phyloP scores from a whole-genome alignment of 30 jellyfish, hydroid and myxozoan species.

The Hydra vulgaris region DNA sequence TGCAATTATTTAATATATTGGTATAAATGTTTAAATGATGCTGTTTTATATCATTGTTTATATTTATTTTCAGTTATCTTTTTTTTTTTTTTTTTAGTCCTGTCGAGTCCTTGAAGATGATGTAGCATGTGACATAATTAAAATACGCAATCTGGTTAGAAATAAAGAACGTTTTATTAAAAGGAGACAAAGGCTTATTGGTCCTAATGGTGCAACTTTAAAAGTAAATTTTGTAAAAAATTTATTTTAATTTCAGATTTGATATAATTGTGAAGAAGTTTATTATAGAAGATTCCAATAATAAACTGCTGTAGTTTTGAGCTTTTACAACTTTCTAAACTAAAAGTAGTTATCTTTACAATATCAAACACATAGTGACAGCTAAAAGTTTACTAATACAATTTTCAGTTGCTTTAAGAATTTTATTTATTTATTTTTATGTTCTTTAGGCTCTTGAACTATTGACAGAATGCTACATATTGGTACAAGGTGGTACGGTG shows the following conservation, averaged over 20 bases:
- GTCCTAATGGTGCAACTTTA: conserved; percentile 89
- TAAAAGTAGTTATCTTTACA: too few relatives aligned
- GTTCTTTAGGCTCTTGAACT: conserved; percentile 63
- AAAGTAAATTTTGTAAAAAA: conserved; percentile 28
- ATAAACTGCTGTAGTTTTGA: too few relatives aligned
- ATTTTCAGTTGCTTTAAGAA: background rate
- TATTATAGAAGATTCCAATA: too few relatives aligned
- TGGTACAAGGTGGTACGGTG: conserved; percentile 98
- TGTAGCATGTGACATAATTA: conserved; percentile 67
- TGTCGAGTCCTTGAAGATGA: conserved; percentile 90
- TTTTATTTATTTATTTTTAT: background rate
- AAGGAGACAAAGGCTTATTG: conserved; percentile 85
- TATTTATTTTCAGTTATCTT: background rate
- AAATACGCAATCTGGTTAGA: conserved; percentile 50
- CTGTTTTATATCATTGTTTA: too few relatives aligned
- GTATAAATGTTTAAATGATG: too few relatives aligned
- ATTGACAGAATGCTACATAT: conserved; percentile 66
- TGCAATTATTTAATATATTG: too few relatives aligned
- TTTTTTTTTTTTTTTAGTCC: conserved; percentile 30
- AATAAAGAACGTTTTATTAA: conserved; percentile 80
- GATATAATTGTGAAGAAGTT: too few relatives aligned
- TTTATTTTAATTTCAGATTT: background rate
- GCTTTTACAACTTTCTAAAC: too few relatives aligned
- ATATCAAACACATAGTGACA: too few relatives aligned
- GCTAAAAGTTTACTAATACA: background rate